A percentile compares a stretch with the other conserved stretches of the same genome.
Evolutionary conservation across 2,888 invertebrate species (phyloP).

Genomic region (Limnephilus auricula): DNA sequence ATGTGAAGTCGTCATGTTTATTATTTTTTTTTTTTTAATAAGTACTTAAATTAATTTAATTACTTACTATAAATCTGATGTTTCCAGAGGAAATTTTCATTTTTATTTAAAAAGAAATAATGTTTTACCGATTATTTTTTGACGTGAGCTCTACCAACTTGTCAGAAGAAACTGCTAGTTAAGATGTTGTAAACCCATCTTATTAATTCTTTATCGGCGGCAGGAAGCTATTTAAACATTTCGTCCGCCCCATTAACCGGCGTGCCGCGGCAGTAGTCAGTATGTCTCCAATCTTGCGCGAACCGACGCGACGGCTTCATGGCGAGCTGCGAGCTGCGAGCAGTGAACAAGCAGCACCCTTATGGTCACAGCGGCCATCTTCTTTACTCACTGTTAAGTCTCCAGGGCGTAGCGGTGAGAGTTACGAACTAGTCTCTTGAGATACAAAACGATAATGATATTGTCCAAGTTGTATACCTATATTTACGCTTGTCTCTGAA

Average conservation of each 20-base stretch:
- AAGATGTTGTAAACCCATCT: no score
- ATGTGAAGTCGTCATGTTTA: no score
- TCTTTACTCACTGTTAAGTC: background rate
- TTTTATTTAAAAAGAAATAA: no score
- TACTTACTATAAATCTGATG: no score
- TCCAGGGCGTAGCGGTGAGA: background rate
- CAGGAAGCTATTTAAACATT: constrained; percentile 18
- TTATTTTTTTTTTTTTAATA: no score
- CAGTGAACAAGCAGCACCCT: background rate
- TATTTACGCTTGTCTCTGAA: background rate
- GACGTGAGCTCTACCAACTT: no score
- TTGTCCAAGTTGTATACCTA: background rate
- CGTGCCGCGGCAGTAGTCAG: background rate
- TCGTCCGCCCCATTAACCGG: constrained; percentile 17
- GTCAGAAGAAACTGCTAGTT: no score
- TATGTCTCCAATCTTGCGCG: constrained; percentile 29
- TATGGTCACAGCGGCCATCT: background rate
- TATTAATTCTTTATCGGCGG: background rate
- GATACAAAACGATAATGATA: background rate
- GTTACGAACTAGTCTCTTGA: background rate
- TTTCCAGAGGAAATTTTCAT: no score
- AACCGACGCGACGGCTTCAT: background rate
- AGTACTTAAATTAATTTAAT: no score
- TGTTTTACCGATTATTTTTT: no score
- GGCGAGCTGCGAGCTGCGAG: background rate